Conservation (phyloP, 2,797 vertebrate species). For the Etheostoma perlongum region DNA sequence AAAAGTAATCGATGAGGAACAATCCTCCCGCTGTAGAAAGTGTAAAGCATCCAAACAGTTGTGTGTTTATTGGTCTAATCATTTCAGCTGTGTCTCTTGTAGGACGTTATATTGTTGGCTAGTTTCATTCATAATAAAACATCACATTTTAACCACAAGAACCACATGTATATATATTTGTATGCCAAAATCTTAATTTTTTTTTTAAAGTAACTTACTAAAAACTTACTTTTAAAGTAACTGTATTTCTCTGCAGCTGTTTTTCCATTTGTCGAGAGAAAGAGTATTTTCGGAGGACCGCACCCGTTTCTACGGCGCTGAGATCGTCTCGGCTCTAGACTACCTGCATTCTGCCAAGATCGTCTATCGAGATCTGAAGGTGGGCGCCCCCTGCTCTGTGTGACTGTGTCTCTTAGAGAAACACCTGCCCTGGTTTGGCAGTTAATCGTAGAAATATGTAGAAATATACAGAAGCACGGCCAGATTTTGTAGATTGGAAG, state of each 20-base stretch:
- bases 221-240: neutral
- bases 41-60: no score
- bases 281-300: slow-evolving; percentile 98
- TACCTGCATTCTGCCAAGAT: slow-evolving; percentile 98
- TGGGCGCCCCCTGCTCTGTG: slow-evolving; percentile 61
- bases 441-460: neutral
- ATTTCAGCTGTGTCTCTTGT: no score
- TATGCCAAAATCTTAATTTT: no score
- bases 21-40: no score
- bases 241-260: slow-evolving; percentile 85
- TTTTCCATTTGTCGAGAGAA: slow-evolving; percentile 99
- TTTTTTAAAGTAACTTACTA: no score
- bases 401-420: neutral
- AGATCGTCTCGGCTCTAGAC: slow-evolving; percentile 97
- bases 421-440: neutral
- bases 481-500: neutral
- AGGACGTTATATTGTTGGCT: no score
- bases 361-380: slow-evolving; percentile 97
- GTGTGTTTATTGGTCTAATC: no score
- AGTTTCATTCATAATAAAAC: no score
- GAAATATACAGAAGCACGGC: neutral
- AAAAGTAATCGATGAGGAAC: no score
- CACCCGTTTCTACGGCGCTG: slow-evolving; percentile 96
- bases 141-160: no score
- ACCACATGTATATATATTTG: no score